Evolutionary conservation across 2,797 vertebrate genomes (phyloP).

Genomic region (Microctenopoma lineatum): DNA sequence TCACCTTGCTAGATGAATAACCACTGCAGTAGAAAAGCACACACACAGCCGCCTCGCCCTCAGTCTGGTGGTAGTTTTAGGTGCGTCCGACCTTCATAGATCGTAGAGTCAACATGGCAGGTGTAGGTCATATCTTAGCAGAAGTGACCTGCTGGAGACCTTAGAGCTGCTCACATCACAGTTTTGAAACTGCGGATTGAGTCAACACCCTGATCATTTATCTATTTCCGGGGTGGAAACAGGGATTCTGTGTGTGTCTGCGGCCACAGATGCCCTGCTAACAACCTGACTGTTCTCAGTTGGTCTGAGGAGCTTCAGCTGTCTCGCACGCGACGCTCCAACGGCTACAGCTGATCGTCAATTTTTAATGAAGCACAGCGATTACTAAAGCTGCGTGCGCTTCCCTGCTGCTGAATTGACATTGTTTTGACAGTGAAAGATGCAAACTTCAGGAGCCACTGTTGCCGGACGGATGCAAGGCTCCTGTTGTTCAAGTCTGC

Average conservation of each 20-base stretch:
- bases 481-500: slow-evolving; percentile 33
- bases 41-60: too few species aligned
- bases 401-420: slow-evolving; percentile 54
- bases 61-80: too few species aligned
- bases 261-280: slow-evolving; percentile 12
- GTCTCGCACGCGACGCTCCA: slow-evolving; percentile 20
- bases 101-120: too few species aligned
- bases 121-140: too few species aligned
- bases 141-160: neutral
- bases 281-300: slow-evolving; percentile 30
- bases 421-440: slow-evolving; percentile 56
- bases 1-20: too few species aligned
- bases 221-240: neutral
- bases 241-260: neutral
- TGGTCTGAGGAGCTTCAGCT: slow-evolving; percentile 39
- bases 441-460: slow-evolving; percentile 39
- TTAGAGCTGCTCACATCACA: neutral
- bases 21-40: too few species aligned
- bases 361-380: slow-evolving; percentile 59
- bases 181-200: too few species aligned
- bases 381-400: slow-evolving; percentile 25
- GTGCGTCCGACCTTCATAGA: too few species aligned
- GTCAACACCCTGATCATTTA: neutral
- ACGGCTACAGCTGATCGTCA: slow-evolving; percentile 51
- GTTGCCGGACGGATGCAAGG: slow-evolving; percentile 34